Evolutionary conservation across 1,140 invertebrate species (phyloP).

Genomic region (Neelides sp.): DNA sequence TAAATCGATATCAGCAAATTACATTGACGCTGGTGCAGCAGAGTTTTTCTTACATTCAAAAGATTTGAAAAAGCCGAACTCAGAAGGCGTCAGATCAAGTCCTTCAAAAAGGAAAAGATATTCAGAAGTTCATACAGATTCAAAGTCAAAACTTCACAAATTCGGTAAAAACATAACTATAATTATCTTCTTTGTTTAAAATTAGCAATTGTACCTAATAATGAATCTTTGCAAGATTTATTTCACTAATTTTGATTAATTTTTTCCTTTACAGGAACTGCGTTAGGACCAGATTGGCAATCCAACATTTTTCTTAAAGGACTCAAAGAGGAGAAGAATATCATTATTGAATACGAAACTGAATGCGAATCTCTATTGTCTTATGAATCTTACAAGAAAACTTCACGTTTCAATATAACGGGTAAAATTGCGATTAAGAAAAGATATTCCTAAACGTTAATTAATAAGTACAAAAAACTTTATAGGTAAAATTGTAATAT

Average conservation of each 20-base stretch:
- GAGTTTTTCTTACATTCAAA: slow-evolving; percentile 64
- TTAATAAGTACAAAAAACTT: no score
- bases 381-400: slow-evolving; percentile 10
- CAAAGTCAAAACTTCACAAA: not conserved
- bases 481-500: no score
- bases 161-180: not conserved
- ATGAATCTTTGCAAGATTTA: not conserved
- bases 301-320: slow-evolving; percentile 52
- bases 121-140: no score
- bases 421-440: no score
- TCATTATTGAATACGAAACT: slow-evolving; percentile 49
- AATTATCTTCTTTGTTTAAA: not conserved
- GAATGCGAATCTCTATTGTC: slow-evolving; percentile 18
- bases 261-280: no score
- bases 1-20: slow-evolving; percentile 78
- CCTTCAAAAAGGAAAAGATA: no score
- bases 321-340: slow-evolving; percentile 32
- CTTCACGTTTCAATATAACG: no score
- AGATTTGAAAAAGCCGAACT: slow-evolving; percentile 33
- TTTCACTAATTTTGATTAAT: no score
- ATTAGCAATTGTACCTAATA: not conserved
- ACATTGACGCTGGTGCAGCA: slow-evolving; percentile 88
- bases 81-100: not conserved
- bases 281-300: slow-evolving; percentile 92
- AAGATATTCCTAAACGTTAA: no score